Conservation (phyloP, 2,797 vertebrate species). For the Coilia nasus region DNA sequence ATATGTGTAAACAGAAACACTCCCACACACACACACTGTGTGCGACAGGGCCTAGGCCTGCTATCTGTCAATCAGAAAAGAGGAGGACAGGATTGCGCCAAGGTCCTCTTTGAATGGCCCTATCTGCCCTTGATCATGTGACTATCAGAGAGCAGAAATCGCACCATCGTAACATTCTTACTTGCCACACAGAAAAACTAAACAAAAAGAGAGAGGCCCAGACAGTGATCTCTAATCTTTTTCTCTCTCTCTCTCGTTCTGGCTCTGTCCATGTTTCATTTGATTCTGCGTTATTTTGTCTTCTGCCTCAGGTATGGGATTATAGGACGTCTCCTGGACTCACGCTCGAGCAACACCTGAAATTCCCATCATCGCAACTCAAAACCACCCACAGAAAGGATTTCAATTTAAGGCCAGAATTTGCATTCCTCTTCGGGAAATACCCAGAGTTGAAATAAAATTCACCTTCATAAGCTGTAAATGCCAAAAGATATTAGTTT, state of each 20-base stretch:
- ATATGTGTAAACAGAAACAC: not conserved
- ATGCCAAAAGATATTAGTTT: slow-evolving; percentile 22
- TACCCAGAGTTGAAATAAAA: not conserved
- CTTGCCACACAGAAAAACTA: not conserved
- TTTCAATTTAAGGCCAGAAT: slow-evolving; percentile 23
- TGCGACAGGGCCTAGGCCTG: not conserved
- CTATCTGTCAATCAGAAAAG: not conserved
- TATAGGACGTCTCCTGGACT: not conserved
- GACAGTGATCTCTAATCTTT: not conserved
- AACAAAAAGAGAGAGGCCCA: not conserved
- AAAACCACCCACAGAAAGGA: not conserved
- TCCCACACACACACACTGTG: too few species aligned
- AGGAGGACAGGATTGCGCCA: not conserved
- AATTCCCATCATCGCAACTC: slow-evolving; percentile 18
- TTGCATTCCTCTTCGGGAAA: slow-evolving; percentile 8
- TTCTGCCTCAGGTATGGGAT: slow-evolving; percentile 12
- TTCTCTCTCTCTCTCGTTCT: not conserved
- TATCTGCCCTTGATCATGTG: not conserved
- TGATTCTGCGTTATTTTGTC: not conserved
- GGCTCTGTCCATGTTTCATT: not conserved
- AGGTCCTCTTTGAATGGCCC: not conserved
- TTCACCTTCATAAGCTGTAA: slow-evolving; percentile 22
- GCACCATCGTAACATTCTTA: not conserved
- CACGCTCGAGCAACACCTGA: not conserved
- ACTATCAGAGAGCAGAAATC: not conserved